Evolutionary conservation across 2,888 invertebrate genomes (phyloP), one percentile per base, ranked within the genome.

Genomic region (Alitta virens): DNA sequence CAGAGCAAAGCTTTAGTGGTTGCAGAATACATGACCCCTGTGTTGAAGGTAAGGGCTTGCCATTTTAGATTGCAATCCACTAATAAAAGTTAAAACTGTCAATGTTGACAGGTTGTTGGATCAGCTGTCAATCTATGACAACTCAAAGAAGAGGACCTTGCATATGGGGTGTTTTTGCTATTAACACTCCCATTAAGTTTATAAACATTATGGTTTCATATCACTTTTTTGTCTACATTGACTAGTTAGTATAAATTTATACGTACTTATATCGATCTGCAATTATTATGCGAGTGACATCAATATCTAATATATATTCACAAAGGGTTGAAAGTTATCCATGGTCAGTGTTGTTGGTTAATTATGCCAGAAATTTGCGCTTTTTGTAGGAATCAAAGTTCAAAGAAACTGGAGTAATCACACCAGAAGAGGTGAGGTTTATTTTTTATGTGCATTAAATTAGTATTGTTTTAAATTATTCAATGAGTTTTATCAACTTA

Each of bases 1-100:
- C 98, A 98, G 84, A 94, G 96, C 56, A 94, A 92, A 52, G 96
- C 96, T 33, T 86, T 98, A 26, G 93, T 92, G 69, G 94, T 98
- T 38, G 99, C 97, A 24, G 97, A 97, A 80, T 94, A 92, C 83
- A 85, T 98, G 76, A 97, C 96, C 68, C 98, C 99, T 59, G 91
- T 99, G 59, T 84, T 99, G 64, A 97, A 93, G 89, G 97, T 94
- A 86, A 75, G 53, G 3, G n/a, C 24, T 40, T n/a, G 24, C 21
- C 26, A 25, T 14, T 5, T 9, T 60, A 3, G 9, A 16, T 21
- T 21, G 5, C 7, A 16, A 49, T 49, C 49, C 49, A 49, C 5
- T 49, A n/a, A 21, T 3, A 21, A 21, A n/a, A 49, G 5, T 49
- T 3, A 14, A 24, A 23, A n/a, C 51, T 24, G 25, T 50, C 25